These are phyloP conservation scores for Phymatocera aterrima DNA, from an alignment of 2,888 invertebrate species.

Conservation along the genomic window DNA sequence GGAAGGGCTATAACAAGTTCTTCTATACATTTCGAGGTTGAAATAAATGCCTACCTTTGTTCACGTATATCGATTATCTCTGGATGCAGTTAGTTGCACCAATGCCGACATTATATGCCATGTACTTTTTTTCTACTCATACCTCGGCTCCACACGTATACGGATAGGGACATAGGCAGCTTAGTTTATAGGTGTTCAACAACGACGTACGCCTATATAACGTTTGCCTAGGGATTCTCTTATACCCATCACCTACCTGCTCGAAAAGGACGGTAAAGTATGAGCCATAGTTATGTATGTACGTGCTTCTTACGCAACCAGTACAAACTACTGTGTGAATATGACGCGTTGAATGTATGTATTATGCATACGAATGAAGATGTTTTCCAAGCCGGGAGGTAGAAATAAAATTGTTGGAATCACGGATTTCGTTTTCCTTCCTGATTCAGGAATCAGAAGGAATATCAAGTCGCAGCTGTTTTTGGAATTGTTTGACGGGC, in stretches of 20 bases:
- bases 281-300: no score
- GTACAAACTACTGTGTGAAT: no score
- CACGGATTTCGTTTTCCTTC: no score
- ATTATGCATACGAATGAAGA: no score
- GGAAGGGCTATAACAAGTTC: slow-evolving; percentile 5
- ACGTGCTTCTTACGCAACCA: slow-evolving; percentile 3
- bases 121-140: background rate
- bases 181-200: background rate
- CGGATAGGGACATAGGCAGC: background rate
- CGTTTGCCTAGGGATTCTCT: slow-evolving; percentile 29
- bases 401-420: no score
- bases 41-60: slow-evolving; percentile 24
- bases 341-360: no score
- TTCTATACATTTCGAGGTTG: slow-evolving; percentile 23
- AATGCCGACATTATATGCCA: background rate
- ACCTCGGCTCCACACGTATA: background rate
- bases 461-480: no score
- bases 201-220: slow-evolving; percentile 17
- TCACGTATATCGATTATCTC: slow-evolving; percentile 22
- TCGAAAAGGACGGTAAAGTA: no score
- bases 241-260: background rate
- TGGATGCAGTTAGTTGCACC: background rate
- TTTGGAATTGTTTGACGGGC: no score
- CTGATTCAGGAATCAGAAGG: no score
- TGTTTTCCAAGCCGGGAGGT: no score